These are phyloP conservation scores for Diaphora mendica DNA, from an alignment of 2,888 invertebrate genomes.

Conservation along the genomic window DNA sequence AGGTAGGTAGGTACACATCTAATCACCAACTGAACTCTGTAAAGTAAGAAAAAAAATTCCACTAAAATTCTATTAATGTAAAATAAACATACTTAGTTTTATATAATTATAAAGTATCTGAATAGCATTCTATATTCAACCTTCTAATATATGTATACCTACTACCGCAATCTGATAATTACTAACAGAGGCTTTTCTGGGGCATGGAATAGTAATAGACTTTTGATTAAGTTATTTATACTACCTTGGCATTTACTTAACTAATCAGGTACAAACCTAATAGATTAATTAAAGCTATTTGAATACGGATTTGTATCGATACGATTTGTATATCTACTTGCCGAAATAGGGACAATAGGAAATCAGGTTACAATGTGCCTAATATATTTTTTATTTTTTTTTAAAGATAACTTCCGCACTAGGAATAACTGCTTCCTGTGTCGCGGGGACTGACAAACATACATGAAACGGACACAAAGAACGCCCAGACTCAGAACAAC, in stretches of 20 bases:
- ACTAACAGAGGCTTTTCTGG: constrained; percentile 29
- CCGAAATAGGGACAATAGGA: not conserved
- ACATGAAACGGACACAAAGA: too few relatives aligned
- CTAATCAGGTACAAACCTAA: constrained; percentile 1
- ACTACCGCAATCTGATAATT: constrained; percentile 32
- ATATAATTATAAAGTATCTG: not conserved
- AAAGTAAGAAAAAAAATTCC: not conserved
- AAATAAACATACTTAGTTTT: not conserved
- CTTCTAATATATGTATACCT: constrained; percentile 13
- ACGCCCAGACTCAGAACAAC: too few relatives aligned
- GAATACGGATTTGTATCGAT: constrained; percentile 14
- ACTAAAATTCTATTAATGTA: not conserved
- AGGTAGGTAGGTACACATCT: not conserved
- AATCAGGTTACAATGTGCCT: constrained; percentile 2
- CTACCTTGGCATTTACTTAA: constrained; percentile 32
- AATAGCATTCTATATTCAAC: constrained; percentile 3
- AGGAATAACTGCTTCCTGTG: too few relatives aligned
- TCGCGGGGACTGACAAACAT: too few relatives aligned
- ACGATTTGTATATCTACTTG: constrained; percentile 2
- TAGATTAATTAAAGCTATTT: constrained; percentile 22
- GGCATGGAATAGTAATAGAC: constrained; percentile 35
- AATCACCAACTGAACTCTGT: not conserved
- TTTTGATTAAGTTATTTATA: constrained; percentile 37
- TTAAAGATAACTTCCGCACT: too few relatives aligned
- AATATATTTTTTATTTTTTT: not conserved